phyloP scores from a whole-genome alignment of 64 coral and sea anemone species.

The Anthopleura sola region DNA sequence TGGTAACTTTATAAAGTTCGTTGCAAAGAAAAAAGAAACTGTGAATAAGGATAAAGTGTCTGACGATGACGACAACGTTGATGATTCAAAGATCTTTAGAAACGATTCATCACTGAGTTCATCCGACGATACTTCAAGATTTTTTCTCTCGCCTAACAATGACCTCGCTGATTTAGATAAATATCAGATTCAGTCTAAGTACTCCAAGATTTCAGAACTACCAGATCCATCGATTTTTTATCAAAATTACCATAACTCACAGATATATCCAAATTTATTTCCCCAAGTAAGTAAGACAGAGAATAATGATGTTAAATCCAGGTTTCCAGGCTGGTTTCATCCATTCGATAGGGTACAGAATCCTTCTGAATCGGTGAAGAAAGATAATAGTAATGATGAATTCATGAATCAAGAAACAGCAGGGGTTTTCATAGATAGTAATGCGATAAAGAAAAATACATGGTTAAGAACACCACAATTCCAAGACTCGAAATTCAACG shows the following conservation, averaged over 20 bases:
- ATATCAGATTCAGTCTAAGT: background rate
- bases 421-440: background rate
- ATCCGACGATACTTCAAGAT: background rate
- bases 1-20: constrained; percentile 18
- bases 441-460: background rate
- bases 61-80: background rate
- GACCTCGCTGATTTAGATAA: background rate
- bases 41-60: background rate
- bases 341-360: background rate
- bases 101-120: background rate
- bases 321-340: background rate
- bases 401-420: background rate
- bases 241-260: background rate
- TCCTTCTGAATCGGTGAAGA: background rate
- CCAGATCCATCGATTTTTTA: background rate
- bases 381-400: background rate
- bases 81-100: constrained; percentile 3
- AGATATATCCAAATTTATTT: background rate
- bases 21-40: background rate
- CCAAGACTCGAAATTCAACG: background rate
- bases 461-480: background rate
- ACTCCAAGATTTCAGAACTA: constrained; percentile 4
- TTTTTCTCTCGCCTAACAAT: background rate
- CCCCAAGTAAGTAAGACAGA: background rate
- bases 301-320: background rate